These are phyloP conservation scores for Pachydiplax longipennis DNA, from an alignment of 2,888 invertebrate genomes.

Conservation along the genomic window DNA sequence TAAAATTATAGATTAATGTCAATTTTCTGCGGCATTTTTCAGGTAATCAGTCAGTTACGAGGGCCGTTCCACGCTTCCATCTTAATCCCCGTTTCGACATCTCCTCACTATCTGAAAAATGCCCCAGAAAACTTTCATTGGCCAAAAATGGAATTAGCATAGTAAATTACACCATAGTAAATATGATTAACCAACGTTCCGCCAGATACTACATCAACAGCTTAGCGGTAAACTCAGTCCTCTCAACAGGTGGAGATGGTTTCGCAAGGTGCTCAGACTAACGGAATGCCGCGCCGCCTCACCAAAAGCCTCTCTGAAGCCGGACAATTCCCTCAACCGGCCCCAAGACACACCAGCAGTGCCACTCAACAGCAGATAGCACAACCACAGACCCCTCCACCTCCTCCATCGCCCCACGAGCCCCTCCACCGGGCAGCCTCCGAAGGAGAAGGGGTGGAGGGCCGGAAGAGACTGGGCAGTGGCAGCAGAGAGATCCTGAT, in stretches of 20 bases:
- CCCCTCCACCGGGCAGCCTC: constrained; percentile 83
- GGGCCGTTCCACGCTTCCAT: no score
- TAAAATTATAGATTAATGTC: no score
- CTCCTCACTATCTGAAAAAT: no score
- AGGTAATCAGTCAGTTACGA: no score
- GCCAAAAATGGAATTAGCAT: no score
- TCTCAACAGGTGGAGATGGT: constrained; percentile 78
- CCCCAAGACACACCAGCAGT: constrained; percentile 52
- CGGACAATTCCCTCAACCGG: constrained; percentile 56
- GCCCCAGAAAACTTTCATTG: no score
- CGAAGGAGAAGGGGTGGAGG: constrained; percentile 65
- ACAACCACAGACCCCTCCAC: constrained; percentile 53
- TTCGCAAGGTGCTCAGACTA: constrained; percentile 89
- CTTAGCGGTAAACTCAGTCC: neutral
- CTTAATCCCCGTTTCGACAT: no score
- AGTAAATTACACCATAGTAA: no score
- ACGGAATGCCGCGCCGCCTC: constrained; percentile 79
- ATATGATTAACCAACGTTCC: no score
- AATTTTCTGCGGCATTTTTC: no score
- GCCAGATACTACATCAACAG: no score
- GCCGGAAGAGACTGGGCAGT: neutral
- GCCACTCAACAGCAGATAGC: constrained; percentile 56
- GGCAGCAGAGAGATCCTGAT: constrained; percentile 79
- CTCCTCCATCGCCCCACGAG: constrained; percentile 69
- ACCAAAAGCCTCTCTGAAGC: constrained; percentile 87